These are phyloP conservation scores for Pelobates fuscus DNA, from an alignment of 2,113 vertebrate species.

Conservation along the genomic window DNA sequence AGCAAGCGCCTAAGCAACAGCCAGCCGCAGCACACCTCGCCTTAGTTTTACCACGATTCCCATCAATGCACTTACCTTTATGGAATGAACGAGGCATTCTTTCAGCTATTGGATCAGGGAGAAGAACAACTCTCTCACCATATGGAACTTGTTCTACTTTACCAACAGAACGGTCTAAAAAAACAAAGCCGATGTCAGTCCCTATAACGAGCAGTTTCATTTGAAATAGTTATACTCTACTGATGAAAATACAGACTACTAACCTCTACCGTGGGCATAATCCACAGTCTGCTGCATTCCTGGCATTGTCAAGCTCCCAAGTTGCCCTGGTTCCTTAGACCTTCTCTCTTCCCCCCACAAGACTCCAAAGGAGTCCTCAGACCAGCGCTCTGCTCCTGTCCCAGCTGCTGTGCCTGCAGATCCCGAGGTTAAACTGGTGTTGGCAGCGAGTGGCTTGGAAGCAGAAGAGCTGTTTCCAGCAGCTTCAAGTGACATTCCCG, in stretches of 20 bases:
- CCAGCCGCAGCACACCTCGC: too few relatives aligned
- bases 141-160: slow-evolving; percentile 94
- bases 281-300: slow-evolving; percentile 92
- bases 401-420: slow-evolving; percentile 58
- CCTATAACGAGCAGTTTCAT: background rate
- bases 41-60: too few relatives aligned
- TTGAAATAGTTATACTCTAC: too few relatives aligned
- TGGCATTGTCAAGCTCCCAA: slow-evolving; percentile 63
- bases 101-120: slow-evolving; percentile 82
- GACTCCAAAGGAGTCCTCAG: slow-evolving; percentile 79
- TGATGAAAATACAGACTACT: slow-evolving; percentile 35
- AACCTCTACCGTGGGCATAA: slow-evolving; percentile 88
- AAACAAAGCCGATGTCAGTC: background rate
- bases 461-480: background rate
- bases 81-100: slow-evolving; percentile 76
- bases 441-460: too few relatives aligned
- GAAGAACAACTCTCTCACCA: slow-evolving; percentile 91
- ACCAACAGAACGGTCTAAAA: slow-evolving; percentile 64
- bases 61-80: slow-evolving; percentile 92
- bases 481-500: slow-evolving; percentile 59
- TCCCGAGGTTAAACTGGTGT: slow-evolving; percentile 61
- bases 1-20: too few relatives aligned
- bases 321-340: slow-evolving; percentile 61
- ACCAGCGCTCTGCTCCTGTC: slow-evolving; percentile 80
- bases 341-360: slow-evolving; percentile 82